A percentile compares a stretch with the other conserved stretches of the same genome.
These are phyloP conservation scores for Trisateles emortualis DNA, from an alignment of 2,888 invertebrate genomes.

Conservation along the genomic window DNA sequence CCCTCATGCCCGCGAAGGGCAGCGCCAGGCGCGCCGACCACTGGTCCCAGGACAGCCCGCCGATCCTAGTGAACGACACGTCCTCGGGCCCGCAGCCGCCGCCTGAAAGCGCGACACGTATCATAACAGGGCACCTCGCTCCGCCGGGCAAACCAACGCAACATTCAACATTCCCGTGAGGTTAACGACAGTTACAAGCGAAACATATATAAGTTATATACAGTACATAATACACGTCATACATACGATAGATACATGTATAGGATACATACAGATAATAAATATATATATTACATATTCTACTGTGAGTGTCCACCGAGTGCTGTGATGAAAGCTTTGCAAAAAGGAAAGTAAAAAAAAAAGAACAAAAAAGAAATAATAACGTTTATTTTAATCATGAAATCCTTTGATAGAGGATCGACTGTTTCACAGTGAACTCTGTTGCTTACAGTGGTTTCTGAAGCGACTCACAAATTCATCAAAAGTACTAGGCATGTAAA, in stretches of 20 bases:
- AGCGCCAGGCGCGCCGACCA: slow-evolving; percentile 92
- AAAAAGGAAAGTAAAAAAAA: slow-evolving; percentile 79
- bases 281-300: slow-evolving; percentile 59
- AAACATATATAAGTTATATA: slow-evolving; percentile 72
- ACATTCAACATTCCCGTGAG: slow-evolving; percentile 74
- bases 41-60: slow-evolving; percentile 90
- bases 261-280: slow-evolving; percentile 61
- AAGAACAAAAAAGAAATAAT: slow-evolving; percentile 72
- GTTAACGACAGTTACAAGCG: slow-evolving; percentile 79
- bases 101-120: slow-evolving; percentile 68
- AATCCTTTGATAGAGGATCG: slow-evolving; percentile 43
- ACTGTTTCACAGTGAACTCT: slow-evolving; percentile 41
- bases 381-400: slow-evolving; percentile 72
- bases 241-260: slow-evolving; percentile 54
- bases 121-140: slow-evolving; percentile 44
- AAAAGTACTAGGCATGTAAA: slow-evolving; percentile 52
- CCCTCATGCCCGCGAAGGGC: slow-evolving; percentile 84
- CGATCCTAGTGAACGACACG: slow-evolving; percentile 91
- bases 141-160: slow-evolving; percentile 46
- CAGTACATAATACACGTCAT: slow-evolving; percentile 55
- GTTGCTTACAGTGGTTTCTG: slow-evolving; percentile 44
- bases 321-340: slow-evolving; percentile 85
- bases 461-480: slow-evolving; percentile 44
- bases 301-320: slow-evolving; percentile 85
- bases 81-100: slow-evolving; percentile 79